These are phyloP conservation scores for Hyperopisus bebe DNA, from an alignment of 2,113 vertebrate genomes.

Conservation along the genomic window DNA sequence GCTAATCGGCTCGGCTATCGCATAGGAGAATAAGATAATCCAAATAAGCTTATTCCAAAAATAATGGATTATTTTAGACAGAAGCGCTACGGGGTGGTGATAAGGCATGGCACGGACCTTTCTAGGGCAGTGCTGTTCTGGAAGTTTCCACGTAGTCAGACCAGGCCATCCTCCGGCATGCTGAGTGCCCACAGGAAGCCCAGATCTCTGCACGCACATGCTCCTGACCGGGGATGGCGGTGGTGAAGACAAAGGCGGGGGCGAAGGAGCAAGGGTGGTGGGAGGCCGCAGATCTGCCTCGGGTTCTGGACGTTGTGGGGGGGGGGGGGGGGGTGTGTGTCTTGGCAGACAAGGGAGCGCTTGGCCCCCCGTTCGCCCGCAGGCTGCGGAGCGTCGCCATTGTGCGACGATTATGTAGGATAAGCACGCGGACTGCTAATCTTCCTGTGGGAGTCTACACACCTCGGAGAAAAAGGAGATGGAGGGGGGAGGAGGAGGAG, in stretches of 20 bases:
- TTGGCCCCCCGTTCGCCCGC: slow-evolving; percentile 29
- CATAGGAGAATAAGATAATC: not conserved
- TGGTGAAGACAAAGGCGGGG: not conserved
- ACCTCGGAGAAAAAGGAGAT: slow-evolving; percentile 49
- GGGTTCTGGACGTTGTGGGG: slow-evolving; percentile 22
- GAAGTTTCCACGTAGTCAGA: not conserved
- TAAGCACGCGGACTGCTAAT: slow-evolving; percentile 62
- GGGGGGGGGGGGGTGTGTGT: slow-evolving; percentile 44
- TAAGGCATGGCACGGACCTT: not conserved
- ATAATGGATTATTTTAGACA: slow-evolving; percentile 43
- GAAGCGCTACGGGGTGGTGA: not conserved
- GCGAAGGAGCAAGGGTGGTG: not conserved
- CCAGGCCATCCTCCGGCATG: not conserved
- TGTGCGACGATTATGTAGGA: slow-evolving; percentile 68
- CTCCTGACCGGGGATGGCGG: slow-evolving; percentile 11
- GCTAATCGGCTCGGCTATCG: slow-evolving; percentile 54
- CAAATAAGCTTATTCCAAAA: slow-evolving; percentile 43
- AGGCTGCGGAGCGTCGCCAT: slow-evolving; percentile 38
- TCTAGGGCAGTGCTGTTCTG: not conserved
- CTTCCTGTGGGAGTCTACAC: slow-evolving; percentile 67
- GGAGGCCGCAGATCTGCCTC: slow-evolving; percentile 14
- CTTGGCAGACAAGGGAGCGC: slow-evolving; percentile 29
- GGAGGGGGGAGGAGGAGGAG: slow-evolving; percentile 27
- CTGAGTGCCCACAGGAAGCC: slow-evolving; percentile 11
- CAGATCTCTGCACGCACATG: slow-evolving; percentile 13